Evolutionary conservation across 2,888 invertebrate species (phyloP).

Genomic region (Aphrophora alni): DNA sequence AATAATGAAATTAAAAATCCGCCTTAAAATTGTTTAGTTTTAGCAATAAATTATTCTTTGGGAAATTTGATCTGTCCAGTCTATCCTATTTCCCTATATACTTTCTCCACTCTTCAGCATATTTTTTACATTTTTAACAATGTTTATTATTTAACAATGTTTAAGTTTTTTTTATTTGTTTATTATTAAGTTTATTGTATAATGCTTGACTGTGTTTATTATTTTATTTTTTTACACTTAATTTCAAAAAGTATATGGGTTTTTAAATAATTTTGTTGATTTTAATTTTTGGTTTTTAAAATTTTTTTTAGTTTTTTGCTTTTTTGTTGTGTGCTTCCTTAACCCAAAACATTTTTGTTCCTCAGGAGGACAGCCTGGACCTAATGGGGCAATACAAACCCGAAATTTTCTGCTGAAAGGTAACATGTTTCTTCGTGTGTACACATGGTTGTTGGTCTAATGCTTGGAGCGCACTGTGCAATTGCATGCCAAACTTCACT

Average conservation of each 20-base stretch:
- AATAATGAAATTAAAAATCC: no score
- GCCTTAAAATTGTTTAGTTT: no score
- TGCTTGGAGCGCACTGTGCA: not conserved
- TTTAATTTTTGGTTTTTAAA: constrained; percentile 10
- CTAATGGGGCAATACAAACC: constrained; percentile 81
- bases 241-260: not conserved
- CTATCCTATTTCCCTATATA: no score
- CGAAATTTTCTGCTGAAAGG: constrained; percentile 80
- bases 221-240: not conserved
- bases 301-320: constrained; percentile 35
- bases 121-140: no score
- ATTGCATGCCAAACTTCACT: not conserved
- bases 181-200: no score
- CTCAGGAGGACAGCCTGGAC: constrained; percentile 75
- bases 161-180: constrained; percentile 36
- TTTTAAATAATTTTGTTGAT: not conserved
- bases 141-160: no score
- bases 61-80: no score
- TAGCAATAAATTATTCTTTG: no score
- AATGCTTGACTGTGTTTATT: constrained; percentile 7
- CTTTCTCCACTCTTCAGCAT: no score
- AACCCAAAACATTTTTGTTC: constrained; percentile 46
- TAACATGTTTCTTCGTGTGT: constrained; percentile 57
- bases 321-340: constrained; percentile 43
- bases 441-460: constrained; percentile 44